These are phyloP conservation scores for Hemichromis elongatus DNA, from an alignment of 2,113 vertebrate species.

Conservation along the genomic window DNA sequence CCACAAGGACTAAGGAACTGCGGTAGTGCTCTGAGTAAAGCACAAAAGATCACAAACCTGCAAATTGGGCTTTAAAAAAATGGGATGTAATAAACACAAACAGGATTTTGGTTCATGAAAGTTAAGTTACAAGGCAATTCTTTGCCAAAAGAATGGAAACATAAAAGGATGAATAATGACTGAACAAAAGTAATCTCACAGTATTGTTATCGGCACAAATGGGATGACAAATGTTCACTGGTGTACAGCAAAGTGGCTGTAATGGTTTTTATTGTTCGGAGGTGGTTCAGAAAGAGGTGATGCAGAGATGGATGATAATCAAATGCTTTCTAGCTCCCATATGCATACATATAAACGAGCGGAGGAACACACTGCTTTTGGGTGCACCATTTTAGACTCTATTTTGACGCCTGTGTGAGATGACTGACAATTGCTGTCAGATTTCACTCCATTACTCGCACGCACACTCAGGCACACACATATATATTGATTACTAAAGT, in stretches of 20 bases:
- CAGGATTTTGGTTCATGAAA: conserved; percentile 2
- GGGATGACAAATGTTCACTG: conserved; percentile 40
- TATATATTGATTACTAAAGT: conserved; percentile 53
- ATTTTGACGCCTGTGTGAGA: conserved; percentile 37
- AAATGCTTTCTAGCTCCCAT: conserved; percentile 24
- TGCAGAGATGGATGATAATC: conserved; percentile 52
- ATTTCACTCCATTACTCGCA: conserved; percentile 54
- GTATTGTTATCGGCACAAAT: conserved; percentile 31
- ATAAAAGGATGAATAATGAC: conserved; percentile 42
- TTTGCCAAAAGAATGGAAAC: neutral
- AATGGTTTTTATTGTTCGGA: conserved; percentile 52
- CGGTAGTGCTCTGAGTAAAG: neutral
- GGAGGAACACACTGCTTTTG: neutral
- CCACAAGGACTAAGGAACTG: neutral
- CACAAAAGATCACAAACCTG: neutral
- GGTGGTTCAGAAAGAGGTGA: conserved; percentile 18
- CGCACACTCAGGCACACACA: neutral
- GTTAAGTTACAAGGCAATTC: conserved; percentile 2
- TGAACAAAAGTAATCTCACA: conserved; percentile 20
- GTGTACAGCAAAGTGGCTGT: conserved; percentile 29
- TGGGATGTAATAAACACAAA: neutral
- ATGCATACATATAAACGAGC: neutral
- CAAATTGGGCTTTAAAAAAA: neutral
- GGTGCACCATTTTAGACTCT: conserved; percentile 44
- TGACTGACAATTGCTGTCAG: conserved; percentile 58